Percentiles rank a stretch among this genome's conserved stretches.
These are phyloP conservation scores for Paramormyrops hopkinsi DNA, from an alignment of 2,797 vertebrate species.

Conservation along the genomic window DNA sequence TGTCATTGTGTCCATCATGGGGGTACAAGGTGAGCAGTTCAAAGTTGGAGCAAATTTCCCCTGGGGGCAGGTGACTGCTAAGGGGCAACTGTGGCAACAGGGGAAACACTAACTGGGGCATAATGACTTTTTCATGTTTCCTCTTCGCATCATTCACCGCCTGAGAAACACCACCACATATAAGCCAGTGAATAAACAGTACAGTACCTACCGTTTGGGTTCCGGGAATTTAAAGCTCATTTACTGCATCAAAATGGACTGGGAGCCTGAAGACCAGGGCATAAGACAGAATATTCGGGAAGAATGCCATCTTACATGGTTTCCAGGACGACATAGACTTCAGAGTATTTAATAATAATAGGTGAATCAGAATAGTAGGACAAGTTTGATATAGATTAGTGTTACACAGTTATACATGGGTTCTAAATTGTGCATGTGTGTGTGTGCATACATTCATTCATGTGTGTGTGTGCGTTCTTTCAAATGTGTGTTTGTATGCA, in stretches of 20 bases:
- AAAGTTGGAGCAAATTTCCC: conserved; percentile 11
- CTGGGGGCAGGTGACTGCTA: background rate
- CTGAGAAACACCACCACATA: conserved; percentile 18
- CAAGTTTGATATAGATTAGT: background rate
- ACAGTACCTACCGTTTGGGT: background rate
- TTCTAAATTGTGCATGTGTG: background rate
- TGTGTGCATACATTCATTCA: background rate
- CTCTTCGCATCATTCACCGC: conserved; percentile 30
- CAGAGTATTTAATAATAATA: background rate
- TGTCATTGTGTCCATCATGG: background rate
- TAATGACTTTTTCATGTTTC: conserved; percentile 34
- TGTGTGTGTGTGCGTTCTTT: background rate
- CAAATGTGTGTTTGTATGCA: background rate
- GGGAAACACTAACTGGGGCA: conserved; percentile 28
- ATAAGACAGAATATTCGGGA: background rate
- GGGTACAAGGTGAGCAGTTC: background rate
- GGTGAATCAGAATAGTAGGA: background rate
- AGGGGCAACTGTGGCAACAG: conserved; percentile 15
- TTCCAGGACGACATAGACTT: background rate
- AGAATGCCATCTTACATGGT: background rate
- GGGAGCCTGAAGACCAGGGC: background rate
- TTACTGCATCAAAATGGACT: background rate
- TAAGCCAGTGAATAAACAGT: conserved; percentile 18
- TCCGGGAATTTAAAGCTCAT: background rate
- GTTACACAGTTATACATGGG: background rate